These are phyloP conservation scores for Cephus pulcher DNA, from an alignment of 2,888 invertebrate species.

Conservation along the genomic window DNA sequence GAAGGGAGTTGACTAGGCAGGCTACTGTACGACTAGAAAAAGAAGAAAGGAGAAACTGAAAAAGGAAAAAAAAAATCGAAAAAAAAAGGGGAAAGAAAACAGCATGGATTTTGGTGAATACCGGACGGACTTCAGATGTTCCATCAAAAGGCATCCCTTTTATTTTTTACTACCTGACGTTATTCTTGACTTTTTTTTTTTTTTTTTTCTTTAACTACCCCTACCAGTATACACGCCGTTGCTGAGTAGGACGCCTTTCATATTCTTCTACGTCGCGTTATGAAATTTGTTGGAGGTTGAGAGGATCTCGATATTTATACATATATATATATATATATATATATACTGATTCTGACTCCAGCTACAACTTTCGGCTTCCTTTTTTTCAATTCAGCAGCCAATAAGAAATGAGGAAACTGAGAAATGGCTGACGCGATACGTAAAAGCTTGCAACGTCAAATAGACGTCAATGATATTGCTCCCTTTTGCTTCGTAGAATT, in stretches of 20 bases:
- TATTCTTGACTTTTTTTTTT: not conserved
- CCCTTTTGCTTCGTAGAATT: not conserved
- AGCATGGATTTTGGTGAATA: not conserved
- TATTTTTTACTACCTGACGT: not conserved
- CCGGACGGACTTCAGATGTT: not conserved
- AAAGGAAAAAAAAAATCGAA: rapidly evolving
- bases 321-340: constrained; percentile 6
- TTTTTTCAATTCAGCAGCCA: not conserved
- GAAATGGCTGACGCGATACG: not conserved
- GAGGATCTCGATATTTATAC: constrained; percentile 23
- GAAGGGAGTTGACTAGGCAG: constrained; percentile 23
- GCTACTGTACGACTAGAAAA: not conserved
- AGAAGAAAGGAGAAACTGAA: not conserved
- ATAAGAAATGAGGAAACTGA: not conserved
- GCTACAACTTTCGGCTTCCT: not conserved
- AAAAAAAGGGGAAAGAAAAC: not conserved
- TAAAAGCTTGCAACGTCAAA: not conserved
- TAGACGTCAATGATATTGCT: not conserved
- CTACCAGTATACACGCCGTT: not conserved
- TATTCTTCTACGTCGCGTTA: constrained; percentile 33
- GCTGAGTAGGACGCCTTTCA: not conserved
- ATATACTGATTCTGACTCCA: not conserved
- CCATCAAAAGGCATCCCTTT: not conserved
- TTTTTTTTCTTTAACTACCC: not conserved
- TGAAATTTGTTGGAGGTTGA: constrained; percentile 39